Base-by-base conservation (phyloP, 2,888 invertebrate genomes). In the Panopea generosa region DNA sequence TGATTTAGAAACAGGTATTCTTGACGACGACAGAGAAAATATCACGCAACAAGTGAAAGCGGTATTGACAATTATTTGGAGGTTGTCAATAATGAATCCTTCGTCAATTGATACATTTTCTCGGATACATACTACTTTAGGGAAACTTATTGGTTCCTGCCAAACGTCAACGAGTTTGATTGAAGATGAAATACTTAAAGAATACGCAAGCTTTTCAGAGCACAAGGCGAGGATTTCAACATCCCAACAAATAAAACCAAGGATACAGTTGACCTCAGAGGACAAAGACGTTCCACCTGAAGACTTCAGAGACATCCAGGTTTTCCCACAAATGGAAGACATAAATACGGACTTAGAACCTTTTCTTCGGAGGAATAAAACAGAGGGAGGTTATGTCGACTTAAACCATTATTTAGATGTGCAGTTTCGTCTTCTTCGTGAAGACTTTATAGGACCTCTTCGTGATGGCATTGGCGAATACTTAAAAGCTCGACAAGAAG, bases 381-480 rank as follows among this genome's bases (percentile, higher is more conserved):
- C 94, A 0, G 91, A 94, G 52, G 96, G 96, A 18, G 93, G 94
- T 0, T 97, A 96, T 90, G 88, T 93, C 0, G 94, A 94, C 87
- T 93, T 95, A 0, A 94, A 95, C 53, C 95, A 96, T 86, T 97
- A 97, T 89, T 93, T 97, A 24, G 96, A 96, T 84, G 93, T 89
- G 2, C 97, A 97, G 86, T 96, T 96, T 87, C 94, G 96, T 26
- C 93, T 97, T 33, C 90, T 97, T 52, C 93, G 96, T 33, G 97
- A 97, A 93, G 97, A 97, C 92, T 96, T 96, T 88, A 94, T 96
- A 38, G 94, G 94, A 18, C 96, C 97, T 0, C 90, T 97, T 33
- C 93, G 96, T 47, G 94, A 95, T 86, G 96, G 95, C 76, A 94
- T 96, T 89, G 90, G 91, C 81, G 93, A 94, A 87, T 95, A 94